phyloP scores from a whole-genome alignment of 2,113 vertebrate species.

The Neotragus moschatus region DNA sequence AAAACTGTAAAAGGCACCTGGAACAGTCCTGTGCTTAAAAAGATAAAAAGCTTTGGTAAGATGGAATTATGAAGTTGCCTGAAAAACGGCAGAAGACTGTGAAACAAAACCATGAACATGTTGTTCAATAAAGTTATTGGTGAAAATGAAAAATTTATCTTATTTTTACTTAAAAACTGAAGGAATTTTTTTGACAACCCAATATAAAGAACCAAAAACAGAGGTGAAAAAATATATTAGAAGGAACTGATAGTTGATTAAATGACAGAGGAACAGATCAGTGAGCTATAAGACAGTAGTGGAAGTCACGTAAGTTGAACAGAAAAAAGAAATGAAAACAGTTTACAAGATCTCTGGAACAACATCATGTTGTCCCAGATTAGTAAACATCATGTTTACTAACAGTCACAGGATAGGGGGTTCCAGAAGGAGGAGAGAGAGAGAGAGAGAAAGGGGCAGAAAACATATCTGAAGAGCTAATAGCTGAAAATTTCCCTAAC shows the following conservation, averaged over 20 bases:
- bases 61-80: not conserved
- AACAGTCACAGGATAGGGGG: not conserved
- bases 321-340: not conserved
- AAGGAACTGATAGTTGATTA: not conserved
- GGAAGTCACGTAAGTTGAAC: not conserved
- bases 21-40: not conserved
- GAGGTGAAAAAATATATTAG: not conserved
- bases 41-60: not conserved
- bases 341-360: not conserved
- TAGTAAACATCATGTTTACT: not conserved
- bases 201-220: not conserved
- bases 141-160: not conserved
- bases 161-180: not conserved
- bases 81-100: not conserved
- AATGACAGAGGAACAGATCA: not conserved
- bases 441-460: not conserved
- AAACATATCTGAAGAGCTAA: not conserved
- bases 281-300: not conserved
- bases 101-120: not conserved
- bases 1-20: not conserved
- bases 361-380: not conserved
- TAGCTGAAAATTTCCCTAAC: not conserved
- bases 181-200: not conserved
- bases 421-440: not conserved
- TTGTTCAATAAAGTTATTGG: not conserved